Evolutionary conservation across 2,888 invertebrate genomes (phyloP).

Genomic region (Psylliodes chrysocephalus): DNA sequence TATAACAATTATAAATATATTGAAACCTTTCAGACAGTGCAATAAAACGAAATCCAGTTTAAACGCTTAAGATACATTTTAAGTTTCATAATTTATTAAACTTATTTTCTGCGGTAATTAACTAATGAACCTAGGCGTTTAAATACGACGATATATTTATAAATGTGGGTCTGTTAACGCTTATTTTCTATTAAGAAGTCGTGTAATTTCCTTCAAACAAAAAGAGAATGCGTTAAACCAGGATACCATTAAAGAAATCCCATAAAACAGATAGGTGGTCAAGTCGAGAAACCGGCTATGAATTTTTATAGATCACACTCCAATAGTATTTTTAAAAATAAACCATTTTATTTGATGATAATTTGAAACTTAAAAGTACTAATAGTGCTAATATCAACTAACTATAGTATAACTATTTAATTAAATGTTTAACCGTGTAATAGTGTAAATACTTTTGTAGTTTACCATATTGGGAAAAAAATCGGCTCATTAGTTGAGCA

Average conservation of each 20-base stretch:
- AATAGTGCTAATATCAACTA: neutral
- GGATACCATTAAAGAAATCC: conserved; percentile 8
- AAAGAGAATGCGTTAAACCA: neutral
- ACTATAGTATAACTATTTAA: conserved; percentile 12
- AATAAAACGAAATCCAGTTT: too few relatives aligned
- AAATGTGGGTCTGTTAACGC: too few relatives aligned
- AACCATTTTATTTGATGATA: conserved; percentile 11
- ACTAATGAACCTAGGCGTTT: too few relatives aligned
- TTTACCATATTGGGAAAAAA: conserved; percentile 27
- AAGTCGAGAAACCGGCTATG: neutral
- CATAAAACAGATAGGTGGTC: conserved; percentile 14
- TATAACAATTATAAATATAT: too few relatives aligned
- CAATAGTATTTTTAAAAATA: conserved; percentile 10
- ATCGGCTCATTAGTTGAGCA: conserved; percentile 31
- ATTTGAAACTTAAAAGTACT: conserved; percentile 8
- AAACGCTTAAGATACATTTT: too few relatives aligned
- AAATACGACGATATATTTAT: too few relatives aligned
- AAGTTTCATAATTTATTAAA: too few relatives aligned
- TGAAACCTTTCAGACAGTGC: too few relatives aligned
- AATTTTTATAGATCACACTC: conserved; percentile 1
- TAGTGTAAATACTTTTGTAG: conserved; percentile 18
- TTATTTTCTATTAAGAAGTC: neutral
- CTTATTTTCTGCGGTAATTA: too few relatives aligned
- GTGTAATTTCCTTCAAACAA: neutral
- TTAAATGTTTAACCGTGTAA: neutral